Percentiles rank a stretch among this genome's conserved stretches.
These are phyloP conservation scores for Anoncus sp. DNA, from an alignment of 2,888 invertebrate genomes.

Conservation along the genomic window DNA sequence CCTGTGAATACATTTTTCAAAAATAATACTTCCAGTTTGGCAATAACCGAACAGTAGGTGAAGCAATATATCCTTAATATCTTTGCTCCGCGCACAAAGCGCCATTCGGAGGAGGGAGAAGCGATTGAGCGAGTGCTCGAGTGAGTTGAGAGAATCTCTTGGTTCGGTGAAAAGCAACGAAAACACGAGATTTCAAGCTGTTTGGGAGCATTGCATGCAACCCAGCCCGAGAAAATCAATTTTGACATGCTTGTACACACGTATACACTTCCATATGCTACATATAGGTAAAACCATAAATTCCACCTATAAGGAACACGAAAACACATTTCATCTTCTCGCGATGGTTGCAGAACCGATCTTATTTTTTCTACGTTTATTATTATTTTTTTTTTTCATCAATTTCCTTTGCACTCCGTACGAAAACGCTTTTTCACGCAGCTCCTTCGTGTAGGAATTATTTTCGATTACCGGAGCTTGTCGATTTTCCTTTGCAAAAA, in stretches of 20 bases:
- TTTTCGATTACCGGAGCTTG: slow-evolving; percentile 13
- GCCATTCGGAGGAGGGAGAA: background rate
- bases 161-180: slow-evolving; percentile 15
- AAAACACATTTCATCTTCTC: background rate
- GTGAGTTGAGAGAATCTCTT: background rate
- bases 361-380: background rate
- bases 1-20: too few species aligned
- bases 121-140: slow-evolving; percentile 4
- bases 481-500: slow-evolving; percentile 1
- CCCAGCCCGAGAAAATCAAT: slow-evolving; percentile 26
- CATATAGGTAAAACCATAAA: background rate
- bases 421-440: background rate
- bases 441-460: slow-evolving; percentile 3
- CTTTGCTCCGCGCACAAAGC: background rate
- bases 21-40: too few species aligned
- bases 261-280: background rate
- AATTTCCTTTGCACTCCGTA: background rate
- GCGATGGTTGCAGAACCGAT: background rate
- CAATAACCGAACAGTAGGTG: background rate
- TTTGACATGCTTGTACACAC: slow-evolving; percentile 1
- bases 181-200: background rate
- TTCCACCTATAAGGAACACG: slow-evolving; percentile 1
- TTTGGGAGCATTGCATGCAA: slow-evolving; percentile 9
- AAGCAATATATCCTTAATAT: background rate
- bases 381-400: background rate